A percentile compares a stretch with the other conserved stretches of the same genome.
phyloP scores from a whole-genome alignment of 2,888 invertebrate species.

The Oxyscelio sp. region DNA sequence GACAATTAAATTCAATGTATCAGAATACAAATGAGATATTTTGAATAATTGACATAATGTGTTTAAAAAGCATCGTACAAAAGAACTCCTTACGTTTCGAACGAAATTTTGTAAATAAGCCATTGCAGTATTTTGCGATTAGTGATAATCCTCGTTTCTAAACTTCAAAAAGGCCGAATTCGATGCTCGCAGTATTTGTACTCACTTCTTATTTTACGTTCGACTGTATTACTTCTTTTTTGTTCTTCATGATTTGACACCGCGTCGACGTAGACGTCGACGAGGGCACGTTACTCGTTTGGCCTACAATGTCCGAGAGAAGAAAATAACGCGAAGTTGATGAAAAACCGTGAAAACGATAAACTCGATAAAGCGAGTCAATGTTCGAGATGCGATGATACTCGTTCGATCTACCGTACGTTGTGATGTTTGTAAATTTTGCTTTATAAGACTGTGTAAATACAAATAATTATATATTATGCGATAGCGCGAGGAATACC shows the following conservation, averaged over 20 bases:
- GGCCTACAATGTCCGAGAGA: slow-evolving; percentile 65
- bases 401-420: slow-evolving; percentile 85
- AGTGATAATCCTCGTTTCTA: slow-evolving; percentile 48
- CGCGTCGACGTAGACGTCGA: slow-evolving; percentile 64
- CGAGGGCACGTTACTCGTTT: slow-evolving; percentile 70
- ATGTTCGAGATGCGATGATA: slow-evolving; percentile 78
- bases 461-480: slow-evolving; percentile 85
- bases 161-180: slow-evolving; percentile 61
- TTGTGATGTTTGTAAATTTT: slow-evolving; percentile 88
- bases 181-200: slow-evolving; percentile 42
- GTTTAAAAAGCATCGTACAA: slow-evolving; percentile 14
- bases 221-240: not conserved
- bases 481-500: slow-evolving; percentile 80
- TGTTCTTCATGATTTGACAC: slow-evolving; percentile 13
- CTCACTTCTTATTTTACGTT: slow-evolving; percentile 4
- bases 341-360: slow-evolving; percentile 37
- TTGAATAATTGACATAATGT: not conserved
- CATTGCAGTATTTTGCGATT: slow-evolving; percentile 65
- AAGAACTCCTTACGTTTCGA: slow-evolving; percentile 14
- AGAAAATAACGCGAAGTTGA: slow-evolving; percentile 23
- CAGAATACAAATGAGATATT: no score
- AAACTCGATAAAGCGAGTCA: slow-evolving; percentile 67
- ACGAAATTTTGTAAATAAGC: slow-evolving; percentile 59
- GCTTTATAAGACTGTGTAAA: slow-evolving; percentile 89
- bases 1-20: no score